Evolutionary conservation across 1,140 invertebrate species (phyloP), one percentile per base, ranked within the genome.

Genomic region (Mya arenaria): DNA sequence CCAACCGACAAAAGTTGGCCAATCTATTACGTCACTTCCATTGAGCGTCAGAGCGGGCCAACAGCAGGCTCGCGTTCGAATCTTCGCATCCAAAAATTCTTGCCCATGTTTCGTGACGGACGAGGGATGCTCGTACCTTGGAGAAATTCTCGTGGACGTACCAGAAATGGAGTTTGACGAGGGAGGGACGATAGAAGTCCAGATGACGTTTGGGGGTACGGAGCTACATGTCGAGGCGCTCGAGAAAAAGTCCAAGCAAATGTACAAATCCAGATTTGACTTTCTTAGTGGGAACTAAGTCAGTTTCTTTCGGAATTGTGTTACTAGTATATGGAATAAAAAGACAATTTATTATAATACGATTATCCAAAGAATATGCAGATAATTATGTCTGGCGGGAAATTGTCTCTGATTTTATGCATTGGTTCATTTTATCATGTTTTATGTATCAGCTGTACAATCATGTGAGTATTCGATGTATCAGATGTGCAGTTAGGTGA

Each of bases 191-290:
- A 65, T 77, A 37, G 73, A 69, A 0, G 81, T 83, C 3, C 37
- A 66, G 44, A 77, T 83, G 72, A 56, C 36, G 4, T 83, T 83
- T 63, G 81, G 81, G 32, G 81, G 73, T 8, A 83, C 81, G 19
- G 81, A 83, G 44, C 37, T 83, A n/a, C 6, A 48, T 8, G 81
- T 83, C 8, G 69, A 75, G 23, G 81, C 81, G 1, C 17, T 48
- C 5, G 81, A 83, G 25, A 56, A 77, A 41, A 83, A 58, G 6
- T 62, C 81, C 3, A 56, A 66, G 4, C 69, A 83, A 25, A 17
- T 36, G 0, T 65, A 39, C 44, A 13, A 63, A 13, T 66, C 80
- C 17, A 73, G 36, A 19, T 82, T 82, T 58, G 71, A 82, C 34
- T 82, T 82, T 34, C 28, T 82, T 10, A 37, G 37, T 30, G 58